Base-by-base conservation (phyloP, 2,797 vertebrate species). In the Etheostoma perlongum region DNA sequence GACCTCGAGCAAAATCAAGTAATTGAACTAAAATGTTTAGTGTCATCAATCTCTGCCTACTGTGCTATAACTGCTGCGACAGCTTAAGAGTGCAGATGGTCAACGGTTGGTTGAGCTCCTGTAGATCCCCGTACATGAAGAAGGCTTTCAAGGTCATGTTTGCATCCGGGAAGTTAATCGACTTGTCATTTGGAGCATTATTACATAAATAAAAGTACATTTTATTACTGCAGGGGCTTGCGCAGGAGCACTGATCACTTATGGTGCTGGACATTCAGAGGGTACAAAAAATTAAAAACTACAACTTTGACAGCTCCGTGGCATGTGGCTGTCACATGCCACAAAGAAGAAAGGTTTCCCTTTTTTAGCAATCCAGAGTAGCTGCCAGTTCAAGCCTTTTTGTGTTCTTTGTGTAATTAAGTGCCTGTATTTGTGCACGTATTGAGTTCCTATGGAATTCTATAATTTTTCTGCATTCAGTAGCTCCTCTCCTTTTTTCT, bases 21-120 rank as follows among this genome's bases (percentile, higher is more conserved):
- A 90, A 91, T 90, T 89, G 81, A 86, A 87, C 83, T 75, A 73
- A 88, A 90, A 87, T 88, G 83, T 84, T 80, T 51, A 14, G 30
- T 71, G 85, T 85, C 85, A 85, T 91, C 82, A 86, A 73, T 87
- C 84, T 90, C 64, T 64, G 78, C 57, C 67, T 7, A 66, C 61
- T 80, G 75, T 78, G 30, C 76, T 12, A 49, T 67, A 85, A 81
- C 83, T 83, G 81, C 84, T 79, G 79, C 42, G 73, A 72, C 78
- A 86, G 83, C 80, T 78, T 51, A 65, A 77, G 79, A 72, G 67
- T 16, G 49, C 81, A 76, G 71, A 76, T 27, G 65, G 64, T 65
- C 57, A 84, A 81, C 6, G 61, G 76, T 77, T 69, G 75, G 73
- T 81, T 81, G 76, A 78, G 40, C 55, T 68, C 33, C 67, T 25